Evolutionary conservation across 1,140 invertebrate species (phyloP), one percentile per base, ranked within the genome.

Genomic region (Spodoptera frugiperda): DNA sequence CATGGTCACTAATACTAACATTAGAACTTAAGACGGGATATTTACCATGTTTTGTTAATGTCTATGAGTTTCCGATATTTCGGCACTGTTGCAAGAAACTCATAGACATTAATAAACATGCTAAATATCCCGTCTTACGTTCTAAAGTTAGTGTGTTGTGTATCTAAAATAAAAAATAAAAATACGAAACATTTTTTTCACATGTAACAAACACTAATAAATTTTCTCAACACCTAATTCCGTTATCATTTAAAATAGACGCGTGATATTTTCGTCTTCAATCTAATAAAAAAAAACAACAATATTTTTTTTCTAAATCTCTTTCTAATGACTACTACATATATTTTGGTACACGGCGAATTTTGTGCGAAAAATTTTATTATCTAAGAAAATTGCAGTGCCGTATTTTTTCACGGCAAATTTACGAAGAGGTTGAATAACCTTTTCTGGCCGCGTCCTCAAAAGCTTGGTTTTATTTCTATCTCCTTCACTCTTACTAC

Each of bases 361-460:
- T 59, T 73, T 59, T 51, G 21, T 46, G 54, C 39, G 65, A 25
- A 25, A 77, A 86, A 81, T n/a, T n/a, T n/a, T n/a, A n/a, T 78
- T 77, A 77, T 72, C 75, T 68, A 80, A 79, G 83, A 82, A 84
- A 87, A 86, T 84, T 79, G 80, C 78, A 81, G 74, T 77, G 78
- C 51, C 72, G 77, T 80, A 82, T 82, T 84, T 83, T 70, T 85
- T 80, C 78, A 75, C 82, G 81, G 79, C 44, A 83, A 87, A 83
- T 85, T 77, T 82, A 78, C 57, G 59, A 78, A 85, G 78, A 81
- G 51, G 89, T 89, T 91, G 86, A 92, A 88, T 84, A 86, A 91
- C 88, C 90, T 87, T 83, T 68, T 74, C 70, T 81, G 79, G 82
- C 75, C 82, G 78, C 80, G 82, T 84, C 83, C 81, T 88, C 82